These are phyloP conservation scores for Hippocampus mohnikei DNA, from an alignment of 2,113 vertebrate genomes.

Conservation along the genomic window DNA sequence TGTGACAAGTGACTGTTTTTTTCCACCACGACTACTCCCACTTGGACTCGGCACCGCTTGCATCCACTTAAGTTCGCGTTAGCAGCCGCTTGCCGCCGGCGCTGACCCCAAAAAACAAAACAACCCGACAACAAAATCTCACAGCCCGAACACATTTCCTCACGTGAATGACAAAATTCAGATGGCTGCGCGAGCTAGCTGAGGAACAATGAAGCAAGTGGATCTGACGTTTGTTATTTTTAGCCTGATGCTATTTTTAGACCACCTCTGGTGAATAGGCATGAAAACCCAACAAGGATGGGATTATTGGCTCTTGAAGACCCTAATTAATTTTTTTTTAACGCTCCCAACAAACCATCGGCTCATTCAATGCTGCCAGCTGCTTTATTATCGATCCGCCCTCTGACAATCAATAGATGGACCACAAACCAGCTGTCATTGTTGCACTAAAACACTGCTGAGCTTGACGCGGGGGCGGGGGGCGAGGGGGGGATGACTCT, in stretches of 20 bases:
- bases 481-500: constrained; percentile 1
- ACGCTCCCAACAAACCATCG: constrained; percentile 5
- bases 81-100: too few relatives aligned
- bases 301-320: not conserved
- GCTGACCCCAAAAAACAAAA: too few relatives aligned
- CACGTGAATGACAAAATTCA: constrained; percentile 2
- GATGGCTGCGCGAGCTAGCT: not conserved
- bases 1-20: too few relatives aligned
- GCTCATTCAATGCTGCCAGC: constrained; percentile 4
- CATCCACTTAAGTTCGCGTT: too few relatives aligned
- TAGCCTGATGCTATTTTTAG: not conserved
- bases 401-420: constrained; percentile 29
- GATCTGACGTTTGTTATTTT: not conserved
- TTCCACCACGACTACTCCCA: too few relatives aligned
- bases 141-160: not conserved
- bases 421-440: constrained; percentile 41
- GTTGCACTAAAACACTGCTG: constrained; percentile 8
- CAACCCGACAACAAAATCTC: too few relatives aligned
- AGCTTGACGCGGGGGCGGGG: not conserved
- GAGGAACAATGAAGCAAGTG: not conserved
- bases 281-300: not conserved
- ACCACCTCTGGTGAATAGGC: too few relatives aligned
- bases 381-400: constrained; percentile 44
- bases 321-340: not conserved
- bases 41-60: too few relatives aligned